These are phyloP conservation scores for Tapirus terrestris DNA, from an alignment of 2,113 vertebrate species.

Conservation along the genomic window DNA sequence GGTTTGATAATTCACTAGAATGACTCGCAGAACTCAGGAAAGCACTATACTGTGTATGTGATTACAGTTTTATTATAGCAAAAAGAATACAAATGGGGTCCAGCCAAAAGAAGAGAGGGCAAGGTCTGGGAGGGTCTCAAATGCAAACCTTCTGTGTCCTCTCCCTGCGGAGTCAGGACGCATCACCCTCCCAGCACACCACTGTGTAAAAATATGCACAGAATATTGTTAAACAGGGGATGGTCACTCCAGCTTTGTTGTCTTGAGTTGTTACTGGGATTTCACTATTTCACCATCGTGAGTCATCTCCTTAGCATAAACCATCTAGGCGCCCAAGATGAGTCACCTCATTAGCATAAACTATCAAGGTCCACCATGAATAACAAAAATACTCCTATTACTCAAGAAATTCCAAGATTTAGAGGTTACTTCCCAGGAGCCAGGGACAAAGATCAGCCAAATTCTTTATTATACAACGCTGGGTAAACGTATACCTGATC, in stretches of 20 bases:
- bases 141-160: background rate
- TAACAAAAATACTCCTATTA: background rate
- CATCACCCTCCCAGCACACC: background rate
- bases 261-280: background rate
- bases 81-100: background rate
- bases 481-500: background rate
- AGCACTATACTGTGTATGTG: background rate
- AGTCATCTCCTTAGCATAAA: background rate
- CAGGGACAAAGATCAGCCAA: background rate
- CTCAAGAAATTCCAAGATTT: background rate
- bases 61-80: background rate
- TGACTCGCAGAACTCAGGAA: background rate
- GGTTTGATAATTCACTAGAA: background rate
- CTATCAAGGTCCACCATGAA: background rate
- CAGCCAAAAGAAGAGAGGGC: background rate
- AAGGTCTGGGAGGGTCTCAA: background rate
- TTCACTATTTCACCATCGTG: background rate
- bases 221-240: background rate
- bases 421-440: background rate
- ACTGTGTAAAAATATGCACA: rapidly evolving
- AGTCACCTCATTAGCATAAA: background rate
- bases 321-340: background rate
- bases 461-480: background rate
- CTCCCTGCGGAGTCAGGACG: background rate
- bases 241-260: background rate